Conservation (phyloP, 2,888 invertebrate genomes). For the Agonopterix subpropinquella region DNA sequence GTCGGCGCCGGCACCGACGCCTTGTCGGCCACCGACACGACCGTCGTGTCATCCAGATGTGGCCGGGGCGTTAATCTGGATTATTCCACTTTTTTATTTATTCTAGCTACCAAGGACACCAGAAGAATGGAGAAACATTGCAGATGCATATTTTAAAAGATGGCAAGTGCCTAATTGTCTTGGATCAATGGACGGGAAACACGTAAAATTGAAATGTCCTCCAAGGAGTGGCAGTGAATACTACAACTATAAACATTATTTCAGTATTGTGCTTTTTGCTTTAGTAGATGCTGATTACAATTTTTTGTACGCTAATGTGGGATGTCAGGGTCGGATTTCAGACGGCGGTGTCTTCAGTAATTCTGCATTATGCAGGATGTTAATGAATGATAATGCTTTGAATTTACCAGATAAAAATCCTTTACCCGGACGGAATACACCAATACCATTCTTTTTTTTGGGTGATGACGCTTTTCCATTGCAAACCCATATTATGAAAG, state of each 20-base stretch:
- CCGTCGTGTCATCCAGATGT: no score
- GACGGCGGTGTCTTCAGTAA: constrained; percentile 5
- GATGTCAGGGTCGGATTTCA: constrained; percentile 7
- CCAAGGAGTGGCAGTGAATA: neutral
- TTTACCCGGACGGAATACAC: constrained; percentile 8
- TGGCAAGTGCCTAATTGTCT: constrained; percentile 4
- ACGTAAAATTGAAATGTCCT: constrained; percentile 4
- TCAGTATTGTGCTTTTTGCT: constrained; percentile 2
- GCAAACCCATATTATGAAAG: constrained; percentile 14
- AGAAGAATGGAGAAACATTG: constrained; percentile 1
- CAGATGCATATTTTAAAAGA: neutral
- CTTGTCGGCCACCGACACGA: no score
- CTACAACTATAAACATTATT: neutral
- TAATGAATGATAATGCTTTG: constrained; percentile 10
- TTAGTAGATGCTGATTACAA: constrained; percentile 4
- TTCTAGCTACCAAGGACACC: neutral
- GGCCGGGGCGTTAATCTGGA: no score
- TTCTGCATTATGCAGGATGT: neutral
- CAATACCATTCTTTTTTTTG: constrained; percentile 12
- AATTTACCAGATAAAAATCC: constrained; percentile 8
- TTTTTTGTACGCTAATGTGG: no score
- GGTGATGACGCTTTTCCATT: constrained; percentile 15
- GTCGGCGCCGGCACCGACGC: no score
- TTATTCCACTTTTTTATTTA: no score
- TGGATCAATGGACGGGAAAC: constrained; percentile 10